Percentiles rank a stretch among this genome's conserved stretches.
Evolutionary conservation across 2,797 vertebrate genomes (phyloP).

Genomic region (Urosaurus nigricauda): DNA sequence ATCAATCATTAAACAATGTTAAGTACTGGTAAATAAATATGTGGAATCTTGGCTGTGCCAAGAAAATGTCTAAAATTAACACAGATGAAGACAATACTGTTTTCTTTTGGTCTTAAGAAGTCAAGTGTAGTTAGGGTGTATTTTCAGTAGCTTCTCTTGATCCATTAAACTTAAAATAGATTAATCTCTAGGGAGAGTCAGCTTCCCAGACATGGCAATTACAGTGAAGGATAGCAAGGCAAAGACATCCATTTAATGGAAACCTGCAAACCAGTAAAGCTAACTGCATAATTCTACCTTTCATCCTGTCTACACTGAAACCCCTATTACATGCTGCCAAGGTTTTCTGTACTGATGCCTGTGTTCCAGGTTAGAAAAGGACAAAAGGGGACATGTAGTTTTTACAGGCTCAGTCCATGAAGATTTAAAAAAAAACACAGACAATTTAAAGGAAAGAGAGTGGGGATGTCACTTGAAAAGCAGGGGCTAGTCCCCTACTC

Average conservation of each 20-base stretch:
- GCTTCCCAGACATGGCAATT: slow-evolving; percentile 80
- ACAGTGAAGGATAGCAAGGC: slow-evolving; percentile 77
- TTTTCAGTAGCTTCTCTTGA: slow-evolving; percentile 73
- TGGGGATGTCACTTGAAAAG: background rate
- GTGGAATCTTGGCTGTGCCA: slow-evolving; percentile 24
- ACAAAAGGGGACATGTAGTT: slow-evolving; percentile 23
- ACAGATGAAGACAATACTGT: slow-evolving; percentile 35
- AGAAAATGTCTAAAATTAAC: slow-evolving; percentile 53
- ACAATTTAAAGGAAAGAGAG: slow-evolving; percentile 35
- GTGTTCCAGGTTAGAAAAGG: slow-evolving; percentile 29
- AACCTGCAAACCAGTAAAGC: slow-evolving; percentile 64
- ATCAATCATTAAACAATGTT: background rate
- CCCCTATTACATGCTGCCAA: slow-evolving; percentile 52
- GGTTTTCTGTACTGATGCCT: slow-evolving; percentile 42
- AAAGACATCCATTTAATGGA: slow-evolving; percentile 78
- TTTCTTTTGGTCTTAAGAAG: slow-evolving; percentile 69
- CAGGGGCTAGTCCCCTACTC: background rate
- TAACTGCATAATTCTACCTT: slow-evolving; percentile 69
- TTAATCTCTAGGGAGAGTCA: slow-evolving; percentile 78
- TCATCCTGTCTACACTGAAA: slow-evolving; percentile 45
- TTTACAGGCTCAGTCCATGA: slow-evolving; percentile 27
- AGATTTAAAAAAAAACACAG: slow-evolving; percentile 17
- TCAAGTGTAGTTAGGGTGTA: slow-evolving; percentile 66
- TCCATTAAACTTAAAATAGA: slow-evolving; percentile 83
- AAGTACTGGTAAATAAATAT: slow-evolving; percentile 42